These are phyloP conservation scores for Aporophyla nigra DNA, from an alignment of 2,888 invertebrate genomes.

Conservation along the genomic window DNA sequence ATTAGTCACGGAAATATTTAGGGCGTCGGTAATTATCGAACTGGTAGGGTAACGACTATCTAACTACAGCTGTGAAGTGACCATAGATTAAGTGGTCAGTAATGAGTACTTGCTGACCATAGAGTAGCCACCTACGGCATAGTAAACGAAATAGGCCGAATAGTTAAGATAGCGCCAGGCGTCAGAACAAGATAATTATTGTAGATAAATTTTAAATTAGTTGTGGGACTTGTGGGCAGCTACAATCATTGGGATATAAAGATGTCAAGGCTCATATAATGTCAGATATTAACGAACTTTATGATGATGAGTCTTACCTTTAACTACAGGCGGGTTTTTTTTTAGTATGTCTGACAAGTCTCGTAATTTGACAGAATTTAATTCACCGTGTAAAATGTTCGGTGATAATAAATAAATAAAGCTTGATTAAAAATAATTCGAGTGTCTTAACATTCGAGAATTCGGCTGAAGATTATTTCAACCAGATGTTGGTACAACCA, in stretches of 20 bases:
- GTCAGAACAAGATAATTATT: constrained; percentile 74
- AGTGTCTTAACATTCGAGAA: constrained; percentile 13
- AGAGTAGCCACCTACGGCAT: constrained; percentile 43
- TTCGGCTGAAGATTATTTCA: constrained; percentile 29
- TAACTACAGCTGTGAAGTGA: constrained; percentile 48
- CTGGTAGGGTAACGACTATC: constrained; percentile 58
- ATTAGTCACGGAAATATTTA: constrained; percentile 68
- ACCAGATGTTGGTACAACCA: constrained; percentile 30
- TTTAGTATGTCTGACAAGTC: not conserved
- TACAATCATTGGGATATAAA: constrained; percentile 62
- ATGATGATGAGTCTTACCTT: constrained; percentile 33
- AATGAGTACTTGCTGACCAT: constrained; percentile 63
- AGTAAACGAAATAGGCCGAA: constrained; percentile 76
- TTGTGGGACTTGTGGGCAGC: constrained; percentile 48
- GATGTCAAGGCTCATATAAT: constrained; percentile 71
- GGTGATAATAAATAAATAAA: constrained; percentile 34
- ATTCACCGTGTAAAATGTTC: constrained; percentile 6
- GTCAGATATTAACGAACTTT: constrained; percentile 40
- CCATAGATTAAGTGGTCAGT: constrained; percentile 59
- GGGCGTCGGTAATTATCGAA: constrained; percentile 67
- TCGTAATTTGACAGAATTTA: constrained; percentile 8
- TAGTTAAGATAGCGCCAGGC: constrained; percentile 78
- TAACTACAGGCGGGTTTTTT: constrained; percentile 12
- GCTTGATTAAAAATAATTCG: constrained; percentile 25
- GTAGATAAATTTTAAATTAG: constrained; percentile 57